A percentile compares a stretch with the other conserved stretches of the same genome.
Conservation (phyloP, 2,113 vertebrate species). For the Cichladusa arquata region DNA sequence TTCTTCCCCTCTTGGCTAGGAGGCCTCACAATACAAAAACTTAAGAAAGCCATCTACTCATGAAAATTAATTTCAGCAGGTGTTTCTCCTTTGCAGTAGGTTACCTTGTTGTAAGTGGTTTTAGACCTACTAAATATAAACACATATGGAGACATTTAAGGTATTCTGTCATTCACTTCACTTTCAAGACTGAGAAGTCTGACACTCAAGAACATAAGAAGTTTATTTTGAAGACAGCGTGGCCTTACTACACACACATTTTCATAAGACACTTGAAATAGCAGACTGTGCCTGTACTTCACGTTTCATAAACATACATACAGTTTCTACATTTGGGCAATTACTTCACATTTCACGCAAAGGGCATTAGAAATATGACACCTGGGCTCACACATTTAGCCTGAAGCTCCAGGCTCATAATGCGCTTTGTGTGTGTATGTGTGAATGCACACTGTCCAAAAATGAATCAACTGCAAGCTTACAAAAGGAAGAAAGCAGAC, state of each 20-base stretch:
- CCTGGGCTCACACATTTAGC: neutral
- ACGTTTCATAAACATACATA: accelerated
- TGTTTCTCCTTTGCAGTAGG: neutral
- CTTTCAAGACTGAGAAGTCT: neutral
- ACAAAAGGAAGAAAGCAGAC: neutral
- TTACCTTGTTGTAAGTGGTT: neutral
- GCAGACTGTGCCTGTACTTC: neutral
- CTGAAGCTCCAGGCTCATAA: neutral
- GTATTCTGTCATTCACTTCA: neutral
- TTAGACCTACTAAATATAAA: constrained; percentile 1
- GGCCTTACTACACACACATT: neutral
- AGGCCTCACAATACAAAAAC: neutral
- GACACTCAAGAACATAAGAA: neutral
- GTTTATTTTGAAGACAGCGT: neutral
- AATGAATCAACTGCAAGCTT: neutral
- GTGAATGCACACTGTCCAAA: accelerated
- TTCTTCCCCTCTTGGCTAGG: neutral
- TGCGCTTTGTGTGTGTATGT: accelerated
- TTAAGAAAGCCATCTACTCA: neutral
- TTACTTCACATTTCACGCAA: neutral
- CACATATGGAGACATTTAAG: neutral
- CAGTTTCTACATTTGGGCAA: neutral
- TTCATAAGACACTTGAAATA: neutral
- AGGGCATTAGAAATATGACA: neutral
- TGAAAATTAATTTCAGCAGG: neutral